Evolutionary conservation across 2,797 vertebrate species (phyloP).

Genomic region (Liasis olivaceus): DNA sequence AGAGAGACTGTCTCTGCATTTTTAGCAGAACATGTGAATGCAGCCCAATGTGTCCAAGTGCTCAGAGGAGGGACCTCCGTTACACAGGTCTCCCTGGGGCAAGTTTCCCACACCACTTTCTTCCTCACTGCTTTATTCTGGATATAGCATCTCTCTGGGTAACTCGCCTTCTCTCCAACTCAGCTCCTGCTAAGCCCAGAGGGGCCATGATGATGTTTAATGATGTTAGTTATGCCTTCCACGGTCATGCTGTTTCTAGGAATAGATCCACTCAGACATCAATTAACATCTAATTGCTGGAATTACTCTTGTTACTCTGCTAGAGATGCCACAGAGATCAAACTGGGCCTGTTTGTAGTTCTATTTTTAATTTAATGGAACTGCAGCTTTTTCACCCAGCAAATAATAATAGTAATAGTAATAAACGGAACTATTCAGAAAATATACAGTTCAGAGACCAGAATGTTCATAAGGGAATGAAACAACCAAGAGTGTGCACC

Average conservation of each 20-base stretch:
- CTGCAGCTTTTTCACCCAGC: slow-evolving; percentile 48
- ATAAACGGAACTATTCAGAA: slow-evolving; percentile 41
- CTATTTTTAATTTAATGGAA: slow-evolving; percentile 67
- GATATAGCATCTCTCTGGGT: accelerated
- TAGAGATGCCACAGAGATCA: slow-evolving; percentile 61
- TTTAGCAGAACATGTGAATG: background rate
- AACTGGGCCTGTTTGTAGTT: slow-evolving; percentile 58
- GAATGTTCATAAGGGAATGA: slow-evolving; percentile 38
- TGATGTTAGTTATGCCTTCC: slow-evolving; percentile 56
- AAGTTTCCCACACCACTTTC: slow-evolving; percentile 34
- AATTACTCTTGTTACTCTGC: slow-evolving; percentile 71
- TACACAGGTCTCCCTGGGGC: background rate
- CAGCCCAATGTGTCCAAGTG: background rate
- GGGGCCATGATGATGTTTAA: slow-evolving; percentile 57
- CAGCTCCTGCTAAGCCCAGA: slow-evolving; percentile 34
- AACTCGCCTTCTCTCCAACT: slow-evolving; percentile 1
- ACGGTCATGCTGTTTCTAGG: slow-evolving; percentile 62
- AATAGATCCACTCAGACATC: slow-evolving; percentile 69
- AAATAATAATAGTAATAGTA: slow-evolving; percentile 14
- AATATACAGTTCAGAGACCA: slow-evolving; percentile 41
- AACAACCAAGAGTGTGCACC: slow-evolving; percentile 37
- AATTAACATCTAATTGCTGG: slow-evolving; percentile 70
- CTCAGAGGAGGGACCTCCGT: background rate
- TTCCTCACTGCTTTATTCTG: slow-evolving; percentile 27
- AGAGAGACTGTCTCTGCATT: background rate